phyloP scores from a whole-genome alignment of 1,140 invertebrate genomes.

The Cecropterus lyciades region DNA sequence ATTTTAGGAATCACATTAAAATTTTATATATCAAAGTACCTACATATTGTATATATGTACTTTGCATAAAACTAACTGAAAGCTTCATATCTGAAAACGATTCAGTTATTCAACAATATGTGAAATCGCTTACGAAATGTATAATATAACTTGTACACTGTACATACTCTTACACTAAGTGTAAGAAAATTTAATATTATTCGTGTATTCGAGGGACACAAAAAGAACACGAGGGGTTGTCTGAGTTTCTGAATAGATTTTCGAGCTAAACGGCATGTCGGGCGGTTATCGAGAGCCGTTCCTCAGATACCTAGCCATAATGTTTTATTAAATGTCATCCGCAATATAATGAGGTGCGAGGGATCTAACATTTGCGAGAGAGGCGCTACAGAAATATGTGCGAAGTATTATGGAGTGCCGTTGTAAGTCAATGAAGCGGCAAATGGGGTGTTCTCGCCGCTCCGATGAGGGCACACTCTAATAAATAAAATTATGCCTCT shows the following conservation, averaged over 20 bases:
- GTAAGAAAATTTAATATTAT: background rate
- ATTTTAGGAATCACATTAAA: too few relatives aligned
- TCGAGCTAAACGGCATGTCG: constrained; percentile 45
- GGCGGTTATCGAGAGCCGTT: constrained; percentile 74
- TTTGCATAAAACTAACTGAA: too few relatives aligned
- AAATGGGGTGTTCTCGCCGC: constrained; percentile 80
- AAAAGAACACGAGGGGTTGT: constrained; percentile 8
- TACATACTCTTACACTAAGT: background rate
- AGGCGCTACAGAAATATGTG: constrained; percentile 83
- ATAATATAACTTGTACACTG: too few relatives aligned
- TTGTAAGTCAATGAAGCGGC: constrained; percentile 84
- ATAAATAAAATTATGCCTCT: constrained; percentile 84
- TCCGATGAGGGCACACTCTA: constrained; percentile 76
- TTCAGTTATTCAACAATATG: too few relatives aligned
- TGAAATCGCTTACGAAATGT: too few relatives aligned
- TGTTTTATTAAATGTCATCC: constrained; percentile 84
- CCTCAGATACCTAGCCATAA: constrained; percentile 67
- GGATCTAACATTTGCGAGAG: constrained; percentile 75
- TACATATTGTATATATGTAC: too few relatives aligned
- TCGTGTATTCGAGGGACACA: background rate
- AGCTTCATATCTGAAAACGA: too few relatives aligned
- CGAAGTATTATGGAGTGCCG: constrained; percentile 82
- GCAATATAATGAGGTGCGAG: constrained; percentile 82
- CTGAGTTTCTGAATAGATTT: constrained; percentile 43
- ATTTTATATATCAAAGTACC: too few relatives aligned